Evolutionary conservation across 2,888 invertebrate genomes (phyloP).

Genomic region (Tipula lateralis): DNA sequence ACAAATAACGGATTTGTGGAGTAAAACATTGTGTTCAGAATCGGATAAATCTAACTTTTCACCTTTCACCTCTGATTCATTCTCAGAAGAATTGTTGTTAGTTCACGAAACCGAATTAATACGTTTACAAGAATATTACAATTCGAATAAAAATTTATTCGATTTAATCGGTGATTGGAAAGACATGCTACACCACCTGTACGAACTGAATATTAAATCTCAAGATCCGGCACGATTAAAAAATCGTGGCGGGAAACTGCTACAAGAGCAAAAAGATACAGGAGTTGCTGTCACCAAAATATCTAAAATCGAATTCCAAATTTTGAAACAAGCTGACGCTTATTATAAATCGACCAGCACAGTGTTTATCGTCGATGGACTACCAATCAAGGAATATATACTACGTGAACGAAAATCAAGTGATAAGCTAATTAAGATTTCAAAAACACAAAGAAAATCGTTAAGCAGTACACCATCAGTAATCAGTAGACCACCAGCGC

Average conservation of each 20-base stretch:
- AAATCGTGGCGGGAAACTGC: conserved; percentile 80
- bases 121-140: conserved; percentile 61
- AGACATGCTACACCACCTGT: conserved; percentile 68
- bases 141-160: conserved; percentile 60
- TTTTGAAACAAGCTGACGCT: conserved; percentile 53
- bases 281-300: too few relatives aligned
- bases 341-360: conserved; percentile 54
- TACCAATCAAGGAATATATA: conserved; percentile 58
- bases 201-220: conserved; percentile 68
- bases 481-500: background rate
- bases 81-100: conserved; percentile 72
- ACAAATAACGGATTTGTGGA: conserved; percentile 72
- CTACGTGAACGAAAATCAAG: too few relatives aligned
- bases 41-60: conserved; percentile 54
- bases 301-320: conserved; percentile 66
- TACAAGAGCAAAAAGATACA: conserved; percentile 82
- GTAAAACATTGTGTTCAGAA: conserved; percentile 65
- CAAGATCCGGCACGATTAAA: conserved; percentile 75
- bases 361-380: conserved; percentile 60
- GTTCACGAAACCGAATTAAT: conserved; percentile 74
- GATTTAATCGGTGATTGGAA: conserved; percentile 63
- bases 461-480: conserved; percentile 30
- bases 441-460: conserved; percentile 38
- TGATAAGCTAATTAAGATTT: conserved; percentile 51
- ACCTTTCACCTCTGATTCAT: conserved; percentile 62